Evolutionary conservation across 2,797 vertebrate genomes (phyloP).

Genomic region (Sus cebifrons): DNA sequence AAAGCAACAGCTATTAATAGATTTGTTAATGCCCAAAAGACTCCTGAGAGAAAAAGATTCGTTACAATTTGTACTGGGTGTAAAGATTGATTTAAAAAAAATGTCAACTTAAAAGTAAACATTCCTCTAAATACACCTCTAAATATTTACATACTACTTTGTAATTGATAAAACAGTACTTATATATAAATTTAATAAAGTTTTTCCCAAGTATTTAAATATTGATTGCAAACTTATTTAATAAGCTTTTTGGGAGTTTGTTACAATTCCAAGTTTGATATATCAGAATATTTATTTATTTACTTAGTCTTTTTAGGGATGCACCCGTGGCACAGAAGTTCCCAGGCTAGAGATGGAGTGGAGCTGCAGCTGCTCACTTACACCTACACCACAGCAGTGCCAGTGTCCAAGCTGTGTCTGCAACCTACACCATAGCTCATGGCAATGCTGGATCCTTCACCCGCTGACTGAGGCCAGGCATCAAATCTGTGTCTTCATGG

Average conservation of each 20-base stretch:
- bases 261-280: not conserved
- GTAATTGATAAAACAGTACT: conserved; percentile 9
- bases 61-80: not conserved
- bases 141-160: conserved; percentile 9
- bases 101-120: conserved; percentile 31
- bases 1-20: not conserved
- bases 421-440: too few species aligned
- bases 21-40: conserved; percentile 8
- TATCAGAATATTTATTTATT: not conserved
- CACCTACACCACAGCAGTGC: too few species aligned
- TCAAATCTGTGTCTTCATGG: too few species aligned
- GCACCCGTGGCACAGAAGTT: too few species aligned
- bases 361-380: too few species aligned
- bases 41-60: not conserved
- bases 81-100: not conserved
- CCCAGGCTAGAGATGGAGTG: too few species aligned
- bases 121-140: not conserved
- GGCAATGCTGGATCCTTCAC: too few species aligned
- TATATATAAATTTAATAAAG: conserved; percentile 39
- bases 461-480: too few species aligned
- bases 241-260: not conserved
- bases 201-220: conserved; percentile 11
- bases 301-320: too few species aligned
- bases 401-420: too few species aligned
- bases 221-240: conserved; percentile 29